phyloP scores from a whole-genome alignment of 2,113 vertebrate species.

The Tympanuchus pallidicinctus region DNA sequence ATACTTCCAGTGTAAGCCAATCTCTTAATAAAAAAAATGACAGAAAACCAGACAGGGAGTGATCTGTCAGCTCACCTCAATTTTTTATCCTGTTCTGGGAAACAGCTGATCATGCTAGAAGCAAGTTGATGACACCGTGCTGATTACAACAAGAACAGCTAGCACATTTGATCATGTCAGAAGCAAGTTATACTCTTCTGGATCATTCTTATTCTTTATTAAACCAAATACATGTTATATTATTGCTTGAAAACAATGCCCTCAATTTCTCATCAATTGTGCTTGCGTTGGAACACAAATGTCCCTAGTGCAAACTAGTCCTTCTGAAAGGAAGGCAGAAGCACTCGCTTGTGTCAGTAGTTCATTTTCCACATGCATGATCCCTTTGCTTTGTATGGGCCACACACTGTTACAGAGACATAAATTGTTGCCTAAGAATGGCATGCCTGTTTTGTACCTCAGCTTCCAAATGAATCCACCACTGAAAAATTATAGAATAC shows the following conservation, averaged over 20 bases:
- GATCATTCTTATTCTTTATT: neutral
- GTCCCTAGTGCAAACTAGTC: neutral
- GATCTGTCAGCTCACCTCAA: neutral
- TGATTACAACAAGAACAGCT: neutral
- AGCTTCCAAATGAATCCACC: conserved; percentile 10
- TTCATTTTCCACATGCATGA: conserved; percentile 64
- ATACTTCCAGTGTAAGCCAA: accelerated
- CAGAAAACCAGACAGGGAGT: neutral
- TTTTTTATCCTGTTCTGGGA: neutral
- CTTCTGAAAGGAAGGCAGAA: conserved; percentile 9
- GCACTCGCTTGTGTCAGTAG: neutral
- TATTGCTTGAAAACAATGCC: neutral
- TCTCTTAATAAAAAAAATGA: neutral
- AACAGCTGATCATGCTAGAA: neutral
- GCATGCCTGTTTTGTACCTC: neutral
- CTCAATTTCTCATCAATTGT: neutral
- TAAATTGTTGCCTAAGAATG: conserved; percentile 36
- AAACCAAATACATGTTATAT: neutral
- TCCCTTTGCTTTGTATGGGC: conserved; percentile 25
- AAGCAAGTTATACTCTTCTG: neutral
- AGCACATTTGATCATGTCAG: neutral
- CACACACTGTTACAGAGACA: conserved; percentile 9
- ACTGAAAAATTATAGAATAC: neutral
- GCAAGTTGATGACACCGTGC: no score
- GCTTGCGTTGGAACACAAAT: neutral